Conservation (phyloP, 2,888 invertebrate species). For the Watsonalla binaria region DNA sequence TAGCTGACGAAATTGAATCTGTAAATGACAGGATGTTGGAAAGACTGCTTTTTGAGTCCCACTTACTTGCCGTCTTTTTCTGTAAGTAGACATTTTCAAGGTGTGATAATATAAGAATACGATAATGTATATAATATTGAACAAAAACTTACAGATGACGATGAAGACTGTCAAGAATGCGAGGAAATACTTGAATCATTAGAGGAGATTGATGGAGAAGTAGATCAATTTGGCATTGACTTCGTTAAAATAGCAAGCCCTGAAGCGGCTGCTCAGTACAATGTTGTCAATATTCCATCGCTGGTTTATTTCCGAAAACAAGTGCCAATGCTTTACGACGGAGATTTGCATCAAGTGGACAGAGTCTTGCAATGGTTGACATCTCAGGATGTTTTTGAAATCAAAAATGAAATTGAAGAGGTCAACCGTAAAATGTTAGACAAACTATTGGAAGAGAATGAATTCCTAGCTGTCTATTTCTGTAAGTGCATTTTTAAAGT, state of each 20-base stretch:
- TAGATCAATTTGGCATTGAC: constrained; percentile 94
- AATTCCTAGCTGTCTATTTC: constrained; percentile 96
- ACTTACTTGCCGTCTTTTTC: constrained; percentile 93
- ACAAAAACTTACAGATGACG: constrained; percentile 76
- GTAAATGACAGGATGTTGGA: constrained; percentile 94
- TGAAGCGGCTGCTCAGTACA: constrained; percentile 89
- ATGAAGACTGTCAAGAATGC: constrained; percentile 94
- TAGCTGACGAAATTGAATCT: constrained; percentile 96
- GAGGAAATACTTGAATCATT: constrained; percentile 93
- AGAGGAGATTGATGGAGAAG: constrained; percentile 97
- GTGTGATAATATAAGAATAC: background rate
- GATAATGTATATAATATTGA: background rate
- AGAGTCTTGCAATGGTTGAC: constrained; percentile 93
- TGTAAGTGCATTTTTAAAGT: constrained; percentile 81
- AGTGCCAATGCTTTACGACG: constrained; percentile 92
- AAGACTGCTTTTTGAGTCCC: constrained; percentile 89
- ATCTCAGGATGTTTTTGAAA: constrained; percentile 95
- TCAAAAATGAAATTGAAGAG: constrained; percentile 97
- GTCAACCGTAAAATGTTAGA: constrained; percentile 98
- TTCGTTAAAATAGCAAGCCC: constrained; percentile 94
- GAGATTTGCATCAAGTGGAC: constrained; percentile 92
- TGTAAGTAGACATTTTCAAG: constrained; percentile 78
- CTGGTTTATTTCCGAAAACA: constrained; percentile 91
- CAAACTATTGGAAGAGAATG: constrained; percentile 95
- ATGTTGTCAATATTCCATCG: constrained; percentile 90